Base-by-base conservation (phyloP, 2,888 invertebrate genomes). In the Encarsia formosa region DNA sequence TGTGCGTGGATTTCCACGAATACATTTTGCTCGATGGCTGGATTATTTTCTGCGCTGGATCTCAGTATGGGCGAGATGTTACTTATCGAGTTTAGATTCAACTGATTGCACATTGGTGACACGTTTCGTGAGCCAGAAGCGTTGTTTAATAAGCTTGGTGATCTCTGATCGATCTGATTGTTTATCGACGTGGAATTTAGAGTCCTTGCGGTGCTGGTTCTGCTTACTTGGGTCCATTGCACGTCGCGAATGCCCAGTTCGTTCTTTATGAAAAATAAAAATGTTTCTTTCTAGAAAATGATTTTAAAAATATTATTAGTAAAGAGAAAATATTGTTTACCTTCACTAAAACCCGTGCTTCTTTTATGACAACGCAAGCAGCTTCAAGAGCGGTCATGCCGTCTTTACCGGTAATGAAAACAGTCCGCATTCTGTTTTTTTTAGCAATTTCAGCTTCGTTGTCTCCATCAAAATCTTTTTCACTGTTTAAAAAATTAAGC, bases 311-410 rank as follows among this genome's bases (percentile, higher is more conserved):
- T n/a, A 15, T 19, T 18, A 18, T 19, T 22, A 29, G 44, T 24
- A 23, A 40, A 11, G 29, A 2, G 13, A n/a, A 11, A 37, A 11
- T 5, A 18, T 9, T 2, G 8, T 54, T 53, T 54, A 77, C 78
- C 69, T 80, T 76, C 6, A 84, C 70, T 52, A 81, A 81, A 61
- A 78, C 78, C 65, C 91, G 82, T 22, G 95, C 93, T 74, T 92
- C 91, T 16, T 76, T 67, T 18, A 93, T 84, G 18, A 96, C 77
- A 59, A 88, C 77, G 54, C 79, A 74, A 4, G 96, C 91, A 5
- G 93, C 94, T 74, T 94, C 87, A 49, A 78, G 79, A 47, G 88
- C 86, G 1, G 91, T 90, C 61, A 94, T 73, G 26, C 90, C 91
- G 62, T 86, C 81, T 68, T 81, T 83, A 16, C 92, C 91, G 2